phyloP scores from a whole-genome alignment of 2,113 vertebrate species.

The Fukomys damarensis region DNA sequence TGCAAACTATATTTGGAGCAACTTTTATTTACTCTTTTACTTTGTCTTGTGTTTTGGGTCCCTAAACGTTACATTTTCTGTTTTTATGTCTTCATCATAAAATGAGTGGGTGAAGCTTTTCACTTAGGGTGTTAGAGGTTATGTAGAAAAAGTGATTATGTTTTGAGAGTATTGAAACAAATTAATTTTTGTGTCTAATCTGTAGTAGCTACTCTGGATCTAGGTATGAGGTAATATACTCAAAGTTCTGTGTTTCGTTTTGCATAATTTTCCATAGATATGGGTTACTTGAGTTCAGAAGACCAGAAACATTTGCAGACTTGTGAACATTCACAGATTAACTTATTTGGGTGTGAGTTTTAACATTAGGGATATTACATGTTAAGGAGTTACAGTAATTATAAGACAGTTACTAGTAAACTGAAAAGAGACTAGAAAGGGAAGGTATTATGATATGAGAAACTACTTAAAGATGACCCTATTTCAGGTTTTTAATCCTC shows the following conservation, averaged over 20 bases:
- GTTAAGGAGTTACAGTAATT: constrained; percentile 5
- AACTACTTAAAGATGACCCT: constrained; percentile 13
- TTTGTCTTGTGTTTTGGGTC: constrained; percentile 18
- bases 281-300: background rate
- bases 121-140: constrained; percentile 4
- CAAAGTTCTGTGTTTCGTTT: background rate
- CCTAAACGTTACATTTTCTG: constrained; percentile 19
- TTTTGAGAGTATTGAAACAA: constrained; percentile 31
- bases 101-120: constrained; percentile 38
- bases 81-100: constrained; percentile 31
- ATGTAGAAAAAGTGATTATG: constrained; percentile 18
- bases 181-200: constrained; percentile 36
- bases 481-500: constrained; percentile 19
- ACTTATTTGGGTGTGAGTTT: constrained; percentile 33
- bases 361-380: constrained; percentile 24
- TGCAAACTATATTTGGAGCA: constrained; percentile 39
- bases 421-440: background rate
- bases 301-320: constrained; percentile 20
- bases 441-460: background rate
- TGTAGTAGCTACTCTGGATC: background rate
- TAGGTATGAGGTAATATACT: background rate
- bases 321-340: constrained; percentile 37
- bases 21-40: background rate
- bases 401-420: constrained; percentile 9
- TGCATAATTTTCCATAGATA: constrained; percentile 5